Percentiles rank a stretch among this genome's conserved stretches.
phyloP scores from a whole-genome alignment of 1,140 invertebrate genomes.

The Caenorhabditis brenneri region DNA sequence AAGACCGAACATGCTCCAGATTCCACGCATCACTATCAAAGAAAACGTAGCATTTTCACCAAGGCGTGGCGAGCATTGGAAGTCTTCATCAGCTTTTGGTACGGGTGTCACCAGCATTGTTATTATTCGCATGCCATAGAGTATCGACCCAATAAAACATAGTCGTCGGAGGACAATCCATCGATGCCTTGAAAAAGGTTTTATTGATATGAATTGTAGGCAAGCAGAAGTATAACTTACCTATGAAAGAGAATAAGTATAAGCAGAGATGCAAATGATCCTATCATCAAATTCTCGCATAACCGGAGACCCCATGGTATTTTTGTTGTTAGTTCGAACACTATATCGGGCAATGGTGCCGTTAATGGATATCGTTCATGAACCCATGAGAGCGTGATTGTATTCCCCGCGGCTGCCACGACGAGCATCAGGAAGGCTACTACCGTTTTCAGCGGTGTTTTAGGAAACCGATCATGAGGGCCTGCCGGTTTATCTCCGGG shows the following conservation, averaged over 20 bases:
- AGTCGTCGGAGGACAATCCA: constrained; percentile 52
- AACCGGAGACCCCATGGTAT: constrained; percentile 45
- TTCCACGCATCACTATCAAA: constrained; percentile 34
- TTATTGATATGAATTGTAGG: background rate
- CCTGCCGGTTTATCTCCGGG: constrained; percentile 46
- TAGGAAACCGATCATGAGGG: constrained; percentile 45
- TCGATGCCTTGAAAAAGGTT: constrained; percentile 27
- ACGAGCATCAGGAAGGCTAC: constrained; percentile 11
- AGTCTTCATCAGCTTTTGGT: constrained; percentile 45
- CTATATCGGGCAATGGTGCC: constrained; percentile 45
- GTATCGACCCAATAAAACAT: constrained; percentile 44
- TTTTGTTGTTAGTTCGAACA: constrained; percentile 39
- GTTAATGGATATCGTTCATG: constrained; percentile 29
- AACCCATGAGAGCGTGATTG: constrained; percentile 27
- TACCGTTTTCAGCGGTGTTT: constrained; percentile 1
- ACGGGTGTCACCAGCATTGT: constrained; percentile 52
- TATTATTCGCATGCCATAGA: constrained; percentile 49
- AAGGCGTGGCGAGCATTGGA: constrained; percentile 46
- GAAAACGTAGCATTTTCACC: constrained; percentile 52
- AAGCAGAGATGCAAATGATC: constrained; percentile 34
- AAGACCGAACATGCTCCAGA: constrained; percentile 32
- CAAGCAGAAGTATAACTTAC: background rate
- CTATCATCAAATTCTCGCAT: constrained; percentile 50
- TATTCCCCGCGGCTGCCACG: background rate
- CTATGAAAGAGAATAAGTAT: constrained; percentile 53